A percentile compares a stretch with the other conserved stretches of the same genome.
Evolutionary conservation across 2,113 vertebrate species (phyloP).

Genomic region (Uropsilus gracilis): DNA sequence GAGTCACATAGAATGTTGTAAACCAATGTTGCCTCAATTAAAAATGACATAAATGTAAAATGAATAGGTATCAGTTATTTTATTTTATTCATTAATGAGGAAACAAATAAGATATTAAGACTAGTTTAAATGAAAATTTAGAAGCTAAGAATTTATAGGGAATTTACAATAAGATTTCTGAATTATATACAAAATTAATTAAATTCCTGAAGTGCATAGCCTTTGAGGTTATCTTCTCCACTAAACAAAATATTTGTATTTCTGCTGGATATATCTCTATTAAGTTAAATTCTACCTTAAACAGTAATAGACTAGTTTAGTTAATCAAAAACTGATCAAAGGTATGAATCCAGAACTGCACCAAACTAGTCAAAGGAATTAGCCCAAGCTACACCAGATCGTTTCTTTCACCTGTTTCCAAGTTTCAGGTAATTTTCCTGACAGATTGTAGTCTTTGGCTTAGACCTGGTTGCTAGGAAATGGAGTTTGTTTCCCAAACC

Average conservation of each 20-base stretch:
- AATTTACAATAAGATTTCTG: conserved; percentile 14
- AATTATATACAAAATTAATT: not conserved
- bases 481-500: conserved; percentile 39
- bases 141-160: not conserved
- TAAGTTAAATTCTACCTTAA: not conserved
- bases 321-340: conserved; percentile 25
- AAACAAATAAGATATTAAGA: conserved; percentile 27
- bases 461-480: conserved; percentile 19
- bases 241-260: conserved; percentile 24
- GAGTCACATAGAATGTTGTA: no score
- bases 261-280: not conserved
- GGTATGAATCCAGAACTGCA: not conserved
- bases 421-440: conserved; percentile 40
- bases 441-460: not conserved
- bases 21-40: no score
- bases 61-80: not conserved
- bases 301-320: not conserved
- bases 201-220: not conserved
- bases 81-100: conserved; percentile 5
- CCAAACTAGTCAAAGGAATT: not conserved
- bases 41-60: not conserved
- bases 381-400: not conserved
- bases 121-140: conserved; percentile 50
- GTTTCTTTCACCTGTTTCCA: conserved; percentile 28
- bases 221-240: conserved; percentile 33